Conservation (phyloP, 2,113 vertebrate species). For the Microcebus ravelobensis region DNA sequence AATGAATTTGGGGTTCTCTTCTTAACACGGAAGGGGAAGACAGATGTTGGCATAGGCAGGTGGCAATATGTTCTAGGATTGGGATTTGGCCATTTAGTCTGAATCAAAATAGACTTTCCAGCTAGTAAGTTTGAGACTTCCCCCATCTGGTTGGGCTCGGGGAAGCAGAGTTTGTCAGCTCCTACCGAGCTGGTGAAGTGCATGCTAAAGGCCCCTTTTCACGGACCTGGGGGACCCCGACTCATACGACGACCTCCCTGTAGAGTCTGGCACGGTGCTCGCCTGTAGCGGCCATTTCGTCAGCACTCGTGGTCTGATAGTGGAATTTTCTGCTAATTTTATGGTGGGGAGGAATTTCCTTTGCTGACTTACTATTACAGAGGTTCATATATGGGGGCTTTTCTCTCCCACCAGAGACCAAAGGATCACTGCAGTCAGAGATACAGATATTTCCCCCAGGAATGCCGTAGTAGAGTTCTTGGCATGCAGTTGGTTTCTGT, state of each 20-base stretch:
- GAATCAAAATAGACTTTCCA: background rate
- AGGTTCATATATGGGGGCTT: background rate
- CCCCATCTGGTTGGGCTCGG: background rate
- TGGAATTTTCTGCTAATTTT: background rate
- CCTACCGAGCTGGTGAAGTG: background rate
- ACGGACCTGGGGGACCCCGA: fast-evolving
- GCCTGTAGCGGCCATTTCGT: background rate
- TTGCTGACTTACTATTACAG: background rate
- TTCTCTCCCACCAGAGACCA: background rate
- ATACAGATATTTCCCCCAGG: background rate
- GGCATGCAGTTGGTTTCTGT: background rate
- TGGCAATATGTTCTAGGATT: background rate
- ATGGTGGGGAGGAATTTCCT: background rate
- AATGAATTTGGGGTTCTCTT: background rate
- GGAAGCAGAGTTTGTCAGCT: background rate
- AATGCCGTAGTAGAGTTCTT: background rate
- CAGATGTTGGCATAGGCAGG: too few relatives aligned
- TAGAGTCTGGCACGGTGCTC: background rate
- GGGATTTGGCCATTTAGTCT: background rate
- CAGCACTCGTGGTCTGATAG: background rate
- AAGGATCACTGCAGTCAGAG: background rate
- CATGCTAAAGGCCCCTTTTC: background rate
- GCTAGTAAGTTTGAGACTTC: background rate
- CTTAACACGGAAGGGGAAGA: background rate
- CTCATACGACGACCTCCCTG: too few relatives aligned